Evolutionary conservation across 2,888 invertebrate species (phyloP), one percentile per base, ranked within the genome.

Genomic region (Cerastoderma edule): DNA sequence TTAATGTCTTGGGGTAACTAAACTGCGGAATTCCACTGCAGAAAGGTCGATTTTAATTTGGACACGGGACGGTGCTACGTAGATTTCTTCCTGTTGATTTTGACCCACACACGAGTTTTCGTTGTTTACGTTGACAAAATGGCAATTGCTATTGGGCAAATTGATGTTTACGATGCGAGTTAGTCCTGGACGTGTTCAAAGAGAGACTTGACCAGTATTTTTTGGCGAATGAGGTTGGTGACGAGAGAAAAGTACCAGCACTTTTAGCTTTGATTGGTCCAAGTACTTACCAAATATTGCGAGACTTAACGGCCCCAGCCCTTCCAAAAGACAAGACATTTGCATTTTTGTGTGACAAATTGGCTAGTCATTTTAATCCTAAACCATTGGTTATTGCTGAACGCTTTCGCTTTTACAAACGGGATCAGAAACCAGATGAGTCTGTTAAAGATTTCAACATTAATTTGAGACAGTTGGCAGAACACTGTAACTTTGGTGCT

Each of bases 371-470:
- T 50, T 74, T 73, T 19, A 76, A 46, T 24, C 83, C 79, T 16
- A 75, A 79, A 63, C 75, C 83, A 0, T n/a, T 75, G 4, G 30
- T 71, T 16, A 81, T 80, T 3, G 79, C 82, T 0, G 74, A 81
- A 60, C 27, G 77, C 4, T 81, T 82, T 66, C 48, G 76, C 0
- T 85, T 83, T 53, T 56, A 79, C 53, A 83, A 80, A 24, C 16
- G 80, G 10, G 77, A 80, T 33, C 81, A 81, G 39, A 35, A 44
- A 13, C n/a, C 53, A 22, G 80, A 72, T 54, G 78, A 84, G 56
- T 63, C 60, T 0, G 69, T 76, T 0, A 60, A 44, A 30, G 60
- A 73, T 3, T 83, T 77, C 44, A 64, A 82, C 28, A 66, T 74
- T 10, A 69, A 54, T 65, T 35, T 82, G n/a, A 44, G 71, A 19